These are phyloP conservation scores for Chlorops oryzae DNA, from an alignment of 1,140 invertebrate species.

Conservation along the genomic window DNA sequence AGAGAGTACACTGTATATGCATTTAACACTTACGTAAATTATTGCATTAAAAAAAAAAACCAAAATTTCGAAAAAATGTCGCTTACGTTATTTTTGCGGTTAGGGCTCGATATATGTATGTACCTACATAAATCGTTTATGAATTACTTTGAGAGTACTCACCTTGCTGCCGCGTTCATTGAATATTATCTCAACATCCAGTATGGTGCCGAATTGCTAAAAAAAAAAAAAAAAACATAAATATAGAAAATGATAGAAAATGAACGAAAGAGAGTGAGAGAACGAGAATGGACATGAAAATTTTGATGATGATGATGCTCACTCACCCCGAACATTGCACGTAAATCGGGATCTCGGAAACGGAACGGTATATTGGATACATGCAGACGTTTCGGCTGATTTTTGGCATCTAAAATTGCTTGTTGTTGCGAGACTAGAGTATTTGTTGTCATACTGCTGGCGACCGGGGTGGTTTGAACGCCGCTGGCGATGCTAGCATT, in stretches of 20 bases:
- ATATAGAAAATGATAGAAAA: not conserved
- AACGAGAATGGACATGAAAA: not conserved
- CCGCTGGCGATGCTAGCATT: conserved; percentile 36
- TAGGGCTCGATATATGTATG: no score
- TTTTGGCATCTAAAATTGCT: conserved; percentile 48
- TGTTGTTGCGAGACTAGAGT: conserved; percentile 33
- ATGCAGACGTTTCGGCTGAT: conserved; percentile 79
- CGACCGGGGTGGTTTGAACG: conserved; percentile 29
- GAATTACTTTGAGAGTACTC: conserved; percentile 58
- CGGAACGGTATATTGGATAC: conserved; percentile 99
- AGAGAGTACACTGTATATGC: no score
- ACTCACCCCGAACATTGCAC: conserved; percentile 96
- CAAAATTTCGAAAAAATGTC: no score
- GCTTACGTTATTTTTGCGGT: no score
- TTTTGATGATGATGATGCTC: conserved; percentile 6
- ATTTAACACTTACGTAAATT: no score
- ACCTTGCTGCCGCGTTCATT: conserved; percentile 99
- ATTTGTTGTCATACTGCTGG: conserved; percentile 35
- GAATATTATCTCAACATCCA: conserved; percentile 99
- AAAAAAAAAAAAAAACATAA: conserved; percentile 2
- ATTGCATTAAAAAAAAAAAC: no score
- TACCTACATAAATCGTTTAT: no score
- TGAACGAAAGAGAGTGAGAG: conserved; percentile 1
- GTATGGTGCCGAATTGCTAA: conserved; percentile 94
- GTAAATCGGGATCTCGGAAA: conserved; percentile 94